A percentile compares a stretch with the other conserved stretches of the same genome.
Conservation (phyloP, 1,140 invertebrate genomes). For the Drosophila pseudoananassae region DNA sequence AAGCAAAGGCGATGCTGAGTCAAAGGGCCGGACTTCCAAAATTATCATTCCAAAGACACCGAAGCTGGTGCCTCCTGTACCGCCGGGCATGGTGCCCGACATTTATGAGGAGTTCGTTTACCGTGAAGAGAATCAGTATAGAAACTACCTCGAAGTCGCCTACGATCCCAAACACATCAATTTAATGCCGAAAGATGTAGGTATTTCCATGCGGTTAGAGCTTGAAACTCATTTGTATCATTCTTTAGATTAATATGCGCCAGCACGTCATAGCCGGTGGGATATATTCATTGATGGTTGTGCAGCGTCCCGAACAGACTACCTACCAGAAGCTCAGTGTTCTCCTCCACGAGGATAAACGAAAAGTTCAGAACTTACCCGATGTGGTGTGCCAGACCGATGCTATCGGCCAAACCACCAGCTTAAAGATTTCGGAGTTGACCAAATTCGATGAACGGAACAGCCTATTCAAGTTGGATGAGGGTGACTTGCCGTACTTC, state of each 20-base stretch:
- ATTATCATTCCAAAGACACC: conserved; percentile 38
- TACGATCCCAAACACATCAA: conserved; percentile 43
- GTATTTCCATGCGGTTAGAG: not conserved
- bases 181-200: conserved; percentile 10
- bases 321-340: conserved; percentile 62
- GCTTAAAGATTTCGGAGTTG: too few relatives aligned
- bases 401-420: too few relatives aligned
- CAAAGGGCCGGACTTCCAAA: not conserved
- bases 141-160: conserved; percentile 34
- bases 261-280: conserved; percentile 63
- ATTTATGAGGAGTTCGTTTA: conserved; percentile 32
- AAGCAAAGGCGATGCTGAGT: not conserved
- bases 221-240: too few relatives aligned
- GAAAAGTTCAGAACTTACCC: conserved; percentile 29
- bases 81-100: conserved; percentile 53
- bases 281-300: conserved; percentile 54
- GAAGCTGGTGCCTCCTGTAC: conserved; percentile 41
- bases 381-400: too few relatives aligned
- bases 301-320: conserved; percentile 41
- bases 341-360: conserved; percentile 53
- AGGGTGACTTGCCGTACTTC: conserved; percentile 50
- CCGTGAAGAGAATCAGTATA: conserved; percentile 52
- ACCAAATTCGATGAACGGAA: too few relatives aligned
- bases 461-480: conserved; percentile 1
- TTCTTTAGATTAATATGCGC: conserved; percentile 63